phyloP scores from a whole-genome alignment of 2,888 invertebrate genomes.

The Erebia palarica region DNA sequence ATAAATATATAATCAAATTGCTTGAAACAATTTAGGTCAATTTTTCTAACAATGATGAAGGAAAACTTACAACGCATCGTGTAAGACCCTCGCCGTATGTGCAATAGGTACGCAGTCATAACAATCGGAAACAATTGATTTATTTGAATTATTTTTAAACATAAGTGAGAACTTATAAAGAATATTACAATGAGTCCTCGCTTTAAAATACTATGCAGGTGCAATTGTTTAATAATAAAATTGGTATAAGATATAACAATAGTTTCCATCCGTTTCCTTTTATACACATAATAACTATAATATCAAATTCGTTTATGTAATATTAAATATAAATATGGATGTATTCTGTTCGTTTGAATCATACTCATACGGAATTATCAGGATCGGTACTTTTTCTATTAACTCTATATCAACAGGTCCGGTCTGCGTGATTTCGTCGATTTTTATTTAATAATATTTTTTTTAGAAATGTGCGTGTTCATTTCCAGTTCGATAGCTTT shows the following conservation, averaged over 20 bases:
- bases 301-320: constrained; percentile 13
- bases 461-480: constrained; percentile 3
- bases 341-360: constrained; percentile 22
- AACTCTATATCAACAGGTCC: neutral
- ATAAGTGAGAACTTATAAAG: constrained; percentile 20
- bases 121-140: constrained; percentile 38
- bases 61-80: neutral
- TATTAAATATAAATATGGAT: constrained; percentile 15
- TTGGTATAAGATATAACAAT: constrained; percentile 37
- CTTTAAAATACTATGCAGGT: constrained; percentile 16
- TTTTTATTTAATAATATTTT: neutral
- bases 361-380: neutral
- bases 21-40: neutral
- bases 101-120: constrained; percentile 25
- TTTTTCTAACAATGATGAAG: neutral
- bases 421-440: neutral
- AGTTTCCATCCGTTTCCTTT: constrained; percentile 36
- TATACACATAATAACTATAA: constrained; percentile 18
- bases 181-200: constrained; percentile 35
- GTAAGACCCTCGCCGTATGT: constrained; percentile 21
- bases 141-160: constrained; percentile 31
- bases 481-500: neutral
- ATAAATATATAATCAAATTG: neutral
- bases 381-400: neutral
- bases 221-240: constrained; percentile 42